Base-by-base conservation (phyloP, 2,113 vertebrate genomes). In the Corythaeola cristata region DNA sequence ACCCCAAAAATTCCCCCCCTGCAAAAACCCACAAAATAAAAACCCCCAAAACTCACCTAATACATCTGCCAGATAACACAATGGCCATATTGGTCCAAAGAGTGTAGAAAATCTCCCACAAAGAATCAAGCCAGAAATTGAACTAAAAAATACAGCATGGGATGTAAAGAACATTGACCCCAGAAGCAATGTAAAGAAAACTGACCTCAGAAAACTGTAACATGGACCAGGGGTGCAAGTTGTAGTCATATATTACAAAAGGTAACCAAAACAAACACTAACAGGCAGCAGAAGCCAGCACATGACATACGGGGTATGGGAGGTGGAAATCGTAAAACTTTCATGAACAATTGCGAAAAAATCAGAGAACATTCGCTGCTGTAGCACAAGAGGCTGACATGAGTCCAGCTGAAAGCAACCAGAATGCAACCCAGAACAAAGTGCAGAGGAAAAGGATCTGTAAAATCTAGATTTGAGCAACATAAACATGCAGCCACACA, bases 201-300 rank as follows among this genome's bases (percentile, higher is more conserved):
- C 2, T 30, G 15, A 78, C 33, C 20, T 66, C 76, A 77, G 45
- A 71, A 90, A 89, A 81, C 4, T 52, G 3, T 58, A 79, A 73
- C 49, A 63, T 9, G 75, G 63, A 71, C 22, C 60, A 90, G 71
- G 33, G 12, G 22, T 45, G 60, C 26, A 90, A 89, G 37, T 1
- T 75, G 28, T 13, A 69, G 45, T 69, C 63, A 52, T 11, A 35
- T 53, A 50, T 37, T 62, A 66, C 50, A 88, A 84, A 93, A 92
- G 28, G 37, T 74, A 93, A 96, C 37, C 32, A 89, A 77, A 96
- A 63, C 55, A 90, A 95, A 92, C 12, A 44, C 11, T 62, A 83
- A 90, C 23, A 44, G 52, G 37, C 60, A 82, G 77, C 26, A 93
- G 47, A 89, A 96, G 33, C 9, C 60, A 91, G 30, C 22, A 60